These are phyloP conservation scores for Coryphaenoides rupestris DNA, from an alignment of 2,113 vertebrate genomes.

Conservation along the genomic window DNA sequence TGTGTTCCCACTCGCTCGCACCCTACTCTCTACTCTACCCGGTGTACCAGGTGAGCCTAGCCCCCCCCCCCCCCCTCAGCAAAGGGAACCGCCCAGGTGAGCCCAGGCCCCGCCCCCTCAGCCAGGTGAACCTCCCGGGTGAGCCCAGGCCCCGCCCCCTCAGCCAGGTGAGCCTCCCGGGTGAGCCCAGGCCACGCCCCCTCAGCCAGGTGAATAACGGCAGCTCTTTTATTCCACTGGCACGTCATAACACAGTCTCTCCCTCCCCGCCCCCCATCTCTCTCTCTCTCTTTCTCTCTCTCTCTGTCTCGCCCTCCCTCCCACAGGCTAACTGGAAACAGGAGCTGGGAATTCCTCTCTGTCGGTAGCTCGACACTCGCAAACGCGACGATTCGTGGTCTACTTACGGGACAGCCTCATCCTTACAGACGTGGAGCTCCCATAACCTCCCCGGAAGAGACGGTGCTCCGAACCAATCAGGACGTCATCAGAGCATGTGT, in stretches of 20 bases:
- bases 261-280: not conserved
- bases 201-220: too few relatives aligned
- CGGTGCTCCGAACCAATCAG: conserved; percentile 44
- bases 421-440: conserved; percentile 39
- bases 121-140: too few relatives aligned
- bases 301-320: too few relatives aligned
- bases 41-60: not conserved
- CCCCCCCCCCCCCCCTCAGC: not conserved
- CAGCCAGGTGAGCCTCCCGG: too few relatives aligned
- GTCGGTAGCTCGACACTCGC: conserved; percentile 48
- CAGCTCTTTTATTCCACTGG: too few relatives aligned
- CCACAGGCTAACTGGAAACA: conserved; percentile 45
- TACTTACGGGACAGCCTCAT: conserved; percentile 77
- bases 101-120: too few relatives aligned
- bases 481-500: conserved; percentile 50
- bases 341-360: conserved; percentile 67
- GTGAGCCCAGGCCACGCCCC: too few relatives aligned
- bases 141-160: too few relatives aligned
- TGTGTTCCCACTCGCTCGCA: not conserved
- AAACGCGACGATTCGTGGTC: not conserved
- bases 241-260: conserved; percentile 8
- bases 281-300: too few relatives aligned
- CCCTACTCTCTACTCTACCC: not conserved
- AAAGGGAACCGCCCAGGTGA: not conserved
- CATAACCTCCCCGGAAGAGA: conserved; percentile 45